A percentile compares a stretch with the other conserved stretches of the same genome.
These are phyloP conservation scores for Phaonia tiefii DNA, from an alignment of 2,888 invertebrate genomes.

Conservation along the genomic window DNA sequence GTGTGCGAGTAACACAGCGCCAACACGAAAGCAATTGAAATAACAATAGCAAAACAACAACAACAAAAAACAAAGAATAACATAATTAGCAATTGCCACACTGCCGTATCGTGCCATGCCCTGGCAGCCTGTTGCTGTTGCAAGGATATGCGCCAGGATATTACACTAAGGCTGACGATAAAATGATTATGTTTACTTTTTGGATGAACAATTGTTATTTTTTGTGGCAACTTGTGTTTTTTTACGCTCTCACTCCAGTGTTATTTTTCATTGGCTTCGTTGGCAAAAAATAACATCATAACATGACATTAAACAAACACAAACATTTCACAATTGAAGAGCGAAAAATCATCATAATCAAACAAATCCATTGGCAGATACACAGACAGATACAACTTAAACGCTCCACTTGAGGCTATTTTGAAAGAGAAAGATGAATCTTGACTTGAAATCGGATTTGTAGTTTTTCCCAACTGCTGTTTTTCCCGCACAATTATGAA, in stretches of 20 bases:
- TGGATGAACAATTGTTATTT: constrained; percentile 60
- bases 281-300: constrained; percentile 48
- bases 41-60: constrained; percentile 39
- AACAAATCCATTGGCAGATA: constrained; percentile 4
- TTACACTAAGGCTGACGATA: constrained; percentile 3
- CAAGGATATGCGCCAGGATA: constrained; percentile 10
- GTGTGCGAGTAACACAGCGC: neutral
- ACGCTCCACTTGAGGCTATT: constrained; percentile 1
- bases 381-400: neutral
- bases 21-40: constrained; percentile 22
- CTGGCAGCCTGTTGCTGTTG: constrained; percentile 59
- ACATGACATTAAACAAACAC: constrained; percentile 58
- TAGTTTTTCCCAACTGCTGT: constrained; percentile 1
- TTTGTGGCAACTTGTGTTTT: constrained; percentile 42
- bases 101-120: neutral
- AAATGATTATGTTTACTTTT: constrained; percentile 46
- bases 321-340: constrained; percentile 18
- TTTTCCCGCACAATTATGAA: neutral
- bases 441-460: constrained; percentile 57
- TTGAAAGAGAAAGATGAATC: neutral
- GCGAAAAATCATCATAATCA: neutral
- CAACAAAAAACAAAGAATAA: constrained; percentile 53
- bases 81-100: constrained; percentile 63
- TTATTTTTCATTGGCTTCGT: constrained; percentile 27
- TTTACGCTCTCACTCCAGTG: neutral